Conservation (phyloP, 92 coral and sea anemone species). For the Anthopleura xanthogrammica region DNA sequence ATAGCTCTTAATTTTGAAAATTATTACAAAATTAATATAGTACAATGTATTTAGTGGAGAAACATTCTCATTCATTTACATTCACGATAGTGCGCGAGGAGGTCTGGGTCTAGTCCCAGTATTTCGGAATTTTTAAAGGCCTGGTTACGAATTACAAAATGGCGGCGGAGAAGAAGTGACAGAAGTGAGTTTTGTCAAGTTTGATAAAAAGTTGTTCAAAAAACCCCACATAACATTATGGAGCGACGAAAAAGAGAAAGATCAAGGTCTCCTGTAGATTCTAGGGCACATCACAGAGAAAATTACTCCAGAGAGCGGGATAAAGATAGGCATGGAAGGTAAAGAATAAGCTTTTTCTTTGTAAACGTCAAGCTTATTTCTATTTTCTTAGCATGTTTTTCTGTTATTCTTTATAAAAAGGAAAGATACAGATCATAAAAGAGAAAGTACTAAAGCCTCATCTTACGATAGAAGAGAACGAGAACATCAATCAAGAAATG, state of each 20-base stretch:
- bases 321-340: constrained; percentile 6
- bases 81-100: too few relatives aligned
- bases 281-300: constrained; percentile 12
- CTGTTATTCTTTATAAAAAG: not conserved
- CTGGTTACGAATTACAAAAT: constrained; percentile 27
- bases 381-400: not conserved
- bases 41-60: too few relatives aligned
- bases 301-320: not conserved
- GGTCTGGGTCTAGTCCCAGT: not conserved
- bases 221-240: not conserved
- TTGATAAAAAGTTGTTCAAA: not conserved
- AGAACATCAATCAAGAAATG: not conserved
- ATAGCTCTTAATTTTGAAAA: too few relatives aligned
- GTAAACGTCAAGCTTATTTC: not conserved
- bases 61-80: too few relatives aligned
- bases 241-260: constrained; percentile 35
- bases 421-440: not conserved
- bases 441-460: not conserved
- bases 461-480: not conserved
- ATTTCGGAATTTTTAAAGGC: constrained; percentile 6
- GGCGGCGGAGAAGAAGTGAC: constrained; percentile 5
- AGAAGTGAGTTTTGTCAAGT: not conserved
- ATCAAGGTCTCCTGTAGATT: constrained; percentile 31
- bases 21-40: too few relatives aligned
- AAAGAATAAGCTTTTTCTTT: too few relatives aligned